phyloP scores from a whole-genome alignment of 2,113 vertebrate genomes.

The Calidris pugnax region DNA sequence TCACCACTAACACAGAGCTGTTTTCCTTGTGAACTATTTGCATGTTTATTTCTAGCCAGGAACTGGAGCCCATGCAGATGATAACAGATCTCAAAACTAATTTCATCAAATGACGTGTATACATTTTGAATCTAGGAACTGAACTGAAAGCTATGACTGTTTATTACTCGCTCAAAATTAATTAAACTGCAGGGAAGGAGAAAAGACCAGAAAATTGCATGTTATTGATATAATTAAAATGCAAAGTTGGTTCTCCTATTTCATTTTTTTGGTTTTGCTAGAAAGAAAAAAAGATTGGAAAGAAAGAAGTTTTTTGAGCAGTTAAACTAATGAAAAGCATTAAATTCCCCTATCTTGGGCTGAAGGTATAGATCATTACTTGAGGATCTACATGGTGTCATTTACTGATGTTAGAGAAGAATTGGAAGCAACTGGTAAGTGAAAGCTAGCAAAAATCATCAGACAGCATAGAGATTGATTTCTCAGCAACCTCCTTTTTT shows the following conservation, averaged over 20 bases:
- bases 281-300: neutral
- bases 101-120: neutral
- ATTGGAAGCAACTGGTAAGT: neutral
- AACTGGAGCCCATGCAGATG: neutral
- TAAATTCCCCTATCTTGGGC: neutral
- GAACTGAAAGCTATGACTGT: conserved; percentile 24
- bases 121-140: conserved; percentile 13
- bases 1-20: neutral
- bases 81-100: conserved; percentile 11
- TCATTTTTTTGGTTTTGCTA: conserved; percentile 10
- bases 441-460: conserved; percentile 15
- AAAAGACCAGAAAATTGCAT: conserved; percentile 40
- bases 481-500: neutral
- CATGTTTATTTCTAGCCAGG: neutral
- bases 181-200: conserved; percentile 49
- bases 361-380: conserved; percentile 21
- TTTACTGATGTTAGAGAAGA: neutral
- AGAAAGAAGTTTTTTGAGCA: neutral
- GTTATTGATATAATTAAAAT: conserved; percentile 57
- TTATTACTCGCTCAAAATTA: conserved; percentile 56
- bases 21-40: neutral
- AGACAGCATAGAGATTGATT: neutral
- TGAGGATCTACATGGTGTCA: neutral
- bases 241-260: neutral
- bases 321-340: conserved; percentile 51